Percentiles rank a stretch among this genome's conserved stretches.
phyloP scores from a whole-genome alignment of 2,797 vertebrate genomes.

The Characodon lateralis region DNA sequence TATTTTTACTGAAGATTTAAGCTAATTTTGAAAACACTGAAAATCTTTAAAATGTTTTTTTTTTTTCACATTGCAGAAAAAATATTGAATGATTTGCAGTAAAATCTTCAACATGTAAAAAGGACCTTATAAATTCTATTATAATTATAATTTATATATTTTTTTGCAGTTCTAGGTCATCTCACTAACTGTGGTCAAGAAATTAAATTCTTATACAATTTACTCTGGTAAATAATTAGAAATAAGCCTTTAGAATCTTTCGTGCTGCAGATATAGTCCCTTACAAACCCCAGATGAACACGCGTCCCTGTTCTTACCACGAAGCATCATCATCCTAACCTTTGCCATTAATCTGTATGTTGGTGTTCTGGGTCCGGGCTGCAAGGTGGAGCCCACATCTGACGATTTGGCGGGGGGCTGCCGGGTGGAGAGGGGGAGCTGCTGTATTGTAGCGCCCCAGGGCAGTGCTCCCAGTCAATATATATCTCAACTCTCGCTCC shows the following conservation, averaged over 20 bases:
- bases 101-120: no score
- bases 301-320: background rate
- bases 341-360: conserved; percentile 60
- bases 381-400: conserved; percentile 72
- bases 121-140: no score
- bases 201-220: no score
- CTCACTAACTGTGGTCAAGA: background rate
- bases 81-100: no score
- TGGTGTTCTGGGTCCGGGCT: conserved; percentile 65
- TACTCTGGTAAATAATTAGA: background rate
- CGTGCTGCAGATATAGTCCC: no score
- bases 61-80: no score
- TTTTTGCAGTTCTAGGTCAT: background rate
- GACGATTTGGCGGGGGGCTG: conserved; percentile 58
- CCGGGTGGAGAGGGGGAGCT: conserved; percentile 34
- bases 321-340: conserved; percentile 45
- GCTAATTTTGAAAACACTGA: no score
- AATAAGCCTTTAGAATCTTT: background rate
- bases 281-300: background rate
- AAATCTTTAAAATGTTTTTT: no score
- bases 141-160: background rate
- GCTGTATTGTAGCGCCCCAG: conserved; percentile 85
- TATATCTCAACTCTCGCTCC: conserved; percentile 83
- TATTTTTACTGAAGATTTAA: no score
- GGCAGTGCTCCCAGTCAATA: conserved; percentile 92